A percentile compares a stretch with the other conserved stretches of the same genome.
phyloP scores from a whole-genome alignment of 1,140 invertebrate genomes.

The Eurosta solidaginis region DNA sequence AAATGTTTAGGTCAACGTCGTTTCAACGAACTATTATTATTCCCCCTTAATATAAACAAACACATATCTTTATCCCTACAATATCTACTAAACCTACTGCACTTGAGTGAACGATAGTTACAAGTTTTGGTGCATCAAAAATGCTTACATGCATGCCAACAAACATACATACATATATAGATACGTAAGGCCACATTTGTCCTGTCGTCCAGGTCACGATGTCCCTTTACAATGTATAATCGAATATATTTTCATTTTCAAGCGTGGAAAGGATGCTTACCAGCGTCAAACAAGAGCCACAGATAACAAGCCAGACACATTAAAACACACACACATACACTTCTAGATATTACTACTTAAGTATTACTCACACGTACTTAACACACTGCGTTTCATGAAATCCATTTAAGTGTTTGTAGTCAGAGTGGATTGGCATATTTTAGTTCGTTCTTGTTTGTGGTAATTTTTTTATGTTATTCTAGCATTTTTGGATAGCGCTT shows the following conservation, averaged over 20 bases:
- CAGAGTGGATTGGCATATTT: not conserved
- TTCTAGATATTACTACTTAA: not conserved
- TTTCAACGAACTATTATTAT: too few species aligned
- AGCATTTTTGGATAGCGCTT: not conserved
- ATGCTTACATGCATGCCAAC: not conserved
- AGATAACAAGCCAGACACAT: not conserved
- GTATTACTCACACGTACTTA: slow-evolving; percentile 27
- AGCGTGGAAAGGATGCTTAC: not conserved
- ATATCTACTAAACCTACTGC: too few species aligned
- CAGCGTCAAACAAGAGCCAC: too few species aligned
- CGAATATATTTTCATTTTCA: slow-evolving; percentile 8
- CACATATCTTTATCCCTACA: too few species aligned
- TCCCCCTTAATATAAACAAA: too few species aligned
- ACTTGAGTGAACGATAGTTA: not conserved
- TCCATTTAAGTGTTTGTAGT: not conserved
- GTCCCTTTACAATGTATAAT: slow-evolving; percentile 14
- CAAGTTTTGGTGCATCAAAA: too few species aligned
- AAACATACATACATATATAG: not conserved
- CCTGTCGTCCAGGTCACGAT: not conserved
- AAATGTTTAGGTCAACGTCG: too few species aligned
- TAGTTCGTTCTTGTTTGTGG: not conserved
- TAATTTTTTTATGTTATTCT: not conserved
- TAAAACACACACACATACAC: not conserved
- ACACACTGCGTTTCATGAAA: slow-evolving; percentile 19
- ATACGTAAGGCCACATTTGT: not conserved